Conservation (phyloP, 2,797 vertebrate species). For the Glossophaga mutica region DNA sequence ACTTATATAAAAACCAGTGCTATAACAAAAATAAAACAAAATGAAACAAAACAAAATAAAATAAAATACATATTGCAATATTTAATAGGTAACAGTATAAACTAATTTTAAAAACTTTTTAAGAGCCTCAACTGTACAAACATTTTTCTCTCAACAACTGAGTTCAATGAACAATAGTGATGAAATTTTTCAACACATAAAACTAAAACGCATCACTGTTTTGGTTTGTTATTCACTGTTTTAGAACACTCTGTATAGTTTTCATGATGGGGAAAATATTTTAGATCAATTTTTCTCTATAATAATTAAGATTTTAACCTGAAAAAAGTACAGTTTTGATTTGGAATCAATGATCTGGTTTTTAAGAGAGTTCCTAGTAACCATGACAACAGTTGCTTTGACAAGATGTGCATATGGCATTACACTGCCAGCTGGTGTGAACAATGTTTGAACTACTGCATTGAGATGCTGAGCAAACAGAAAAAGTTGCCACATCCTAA, state of each 20-base stretch:
- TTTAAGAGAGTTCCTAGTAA: slow-evolving; percentile 95
- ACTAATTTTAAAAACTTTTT: slow-evolving; percentile 53
- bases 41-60: not conserved
- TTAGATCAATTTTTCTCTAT: slow-evolving; percentile 73
- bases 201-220: slow-evolving; percentile 25
- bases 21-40: not conserved
- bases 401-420: slow-evolving; percentile 99
- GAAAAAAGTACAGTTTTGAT: slow-evolving; percentile 91
- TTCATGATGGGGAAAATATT: slow-evolving; percentile 61
- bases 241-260: slow-evolving; percentile 55
- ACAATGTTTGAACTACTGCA: slow-evolving; percentile 99
- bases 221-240: slow-evolving; percentile 5
- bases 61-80: slow-evolving; percentile 3
- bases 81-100: slow-evolving; percentile 35
- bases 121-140: slow-evolving; percentile 54
- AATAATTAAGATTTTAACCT: slow-evolving; percentile 80
- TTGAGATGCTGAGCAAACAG: slow-evolving; percentile 99
- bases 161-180: slow-evolving; percentile 51
- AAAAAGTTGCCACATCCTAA: slow-evolving; percentile 98
- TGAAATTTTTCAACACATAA: slow-evolving; percentile 59
- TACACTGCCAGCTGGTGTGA: slow-evolving; percentile 99
- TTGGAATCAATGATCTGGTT: slow-evolving; percentile 92
- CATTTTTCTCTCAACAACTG: not conserved
- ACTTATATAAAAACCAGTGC: slow-evolving; percentile 50
- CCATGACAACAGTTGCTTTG: slow-evolving; percentile 99